phyloP scores from a whole-genome alignment of 1,140 invertebrate species.

The Ips nitidus region DNA sequence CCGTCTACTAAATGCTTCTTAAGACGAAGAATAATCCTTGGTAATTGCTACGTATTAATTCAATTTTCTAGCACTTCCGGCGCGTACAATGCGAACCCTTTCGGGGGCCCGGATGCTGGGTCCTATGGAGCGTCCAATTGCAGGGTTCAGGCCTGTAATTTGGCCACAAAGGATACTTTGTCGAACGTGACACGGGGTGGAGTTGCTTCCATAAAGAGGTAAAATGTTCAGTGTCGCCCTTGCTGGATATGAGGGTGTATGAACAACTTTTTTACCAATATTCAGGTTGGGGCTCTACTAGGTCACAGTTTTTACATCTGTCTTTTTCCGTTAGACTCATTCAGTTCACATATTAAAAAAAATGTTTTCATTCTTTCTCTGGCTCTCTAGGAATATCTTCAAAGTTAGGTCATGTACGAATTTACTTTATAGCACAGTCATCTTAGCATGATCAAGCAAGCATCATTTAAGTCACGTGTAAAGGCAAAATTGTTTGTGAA shows the following conservation, averaged over 20 bases:
- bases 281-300: conserved; percentile 12
- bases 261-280: conserved; percentile 20
- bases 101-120: conserved; percentile 46
- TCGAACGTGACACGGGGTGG: conserved; percentile 44
- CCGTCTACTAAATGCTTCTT: conserved; percentile 49
- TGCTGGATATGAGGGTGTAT: conserved; percentile 25
- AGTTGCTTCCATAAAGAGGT: conserved; percentile 43
- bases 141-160: conserved; percentile 49
- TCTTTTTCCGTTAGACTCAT: not conserved
- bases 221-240: conserved; percentile 36
- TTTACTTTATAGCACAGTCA: no score
- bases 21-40: conserved; percentile 45
- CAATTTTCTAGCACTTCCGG: conserved; percentile 51
- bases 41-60: conserved; percentile 54
- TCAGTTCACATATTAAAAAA: no score
- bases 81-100: conserved; percentile 47
- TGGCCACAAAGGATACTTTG: conserved; percentile 49
- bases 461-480: no score
- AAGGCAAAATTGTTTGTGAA: no score
- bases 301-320: conserved; percentile 17
- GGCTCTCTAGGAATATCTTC: no score
- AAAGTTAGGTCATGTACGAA: no score
- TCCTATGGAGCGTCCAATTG: conserved; percentile 47
- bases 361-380: no score
- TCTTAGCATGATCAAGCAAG: no score